Evolutionary conservation across 2,113 vertebrate genomes (phyloP).

Genomic region (Tachycineta bicolor): DNA sequence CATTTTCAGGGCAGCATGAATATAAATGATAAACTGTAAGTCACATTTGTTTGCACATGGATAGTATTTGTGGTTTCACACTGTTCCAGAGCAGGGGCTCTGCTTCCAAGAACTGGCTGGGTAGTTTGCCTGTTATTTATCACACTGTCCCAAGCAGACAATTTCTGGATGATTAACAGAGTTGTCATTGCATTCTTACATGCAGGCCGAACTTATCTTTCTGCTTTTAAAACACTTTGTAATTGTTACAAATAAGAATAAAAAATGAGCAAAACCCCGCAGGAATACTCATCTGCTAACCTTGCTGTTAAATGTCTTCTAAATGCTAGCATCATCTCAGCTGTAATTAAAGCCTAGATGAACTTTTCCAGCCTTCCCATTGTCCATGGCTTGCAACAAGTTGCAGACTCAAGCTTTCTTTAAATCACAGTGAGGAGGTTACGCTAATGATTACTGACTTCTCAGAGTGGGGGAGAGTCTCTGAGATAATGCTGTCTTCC

Average conservation of each 20-base stretch:
- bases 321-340: neutral
- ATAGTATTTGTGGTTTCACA: conserved; percentile 5
- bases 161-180: conserved; percentile 1
- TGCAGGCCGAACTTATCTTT: neutral
- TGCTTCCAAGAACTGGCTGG: conserved; percentile 26
- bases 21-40: conserved; percentile 51
- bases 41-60: conserved; percentile 39
- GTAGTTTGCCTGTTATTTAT: neutral
- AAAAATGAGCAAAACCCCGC: fast-evolving
- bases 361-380: neutral
- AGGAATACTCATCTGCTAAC: neutral
- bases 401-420: neutral
- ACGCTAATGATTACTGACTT: neutral
- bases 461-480: neutral
- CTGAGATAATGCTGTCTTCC: neutral
- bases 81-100: conserved; percentile 14
- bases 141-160: conserved; percentile 7
- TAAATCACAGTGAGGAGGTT: neutral
- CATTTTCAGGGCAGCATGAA: conserved; percentile 2
- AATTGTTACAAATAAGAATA: neutral
- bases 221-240: neutral
- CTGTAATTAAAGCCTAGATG: neutral
- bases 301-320: neutral
- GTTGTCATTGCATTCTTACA: neutral
- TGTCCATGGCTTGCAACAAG: neutral